These are phyloP conservation scores for Aphelinus atriplicis DNA, from an alignment of 1,140 invertebrate genomes.

Conservation along the genomic window DNA sequence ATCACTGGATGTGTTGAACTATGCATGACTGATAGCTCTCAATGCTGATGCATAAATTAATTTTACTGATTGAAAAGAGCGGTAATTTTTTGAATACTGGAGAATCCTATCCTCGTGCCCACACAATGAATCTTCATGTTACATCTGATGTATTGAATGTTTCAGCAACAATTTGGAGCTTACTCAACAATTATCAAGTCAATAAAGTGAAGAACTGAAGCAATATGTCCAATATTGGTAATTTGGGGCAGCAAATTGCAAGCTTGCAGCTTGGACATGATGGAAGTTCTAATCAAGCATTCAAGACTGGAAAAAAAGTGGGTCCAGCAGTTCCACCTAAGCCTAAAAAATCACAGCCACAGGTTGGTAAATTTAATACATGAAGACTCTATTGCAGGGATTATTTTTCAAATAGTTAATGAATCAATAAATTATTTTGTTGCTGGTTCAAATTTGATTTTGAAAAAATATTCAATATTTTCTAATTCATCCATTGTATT, in stretches of 20 bases:
- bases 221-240: constrained; percentile 56
- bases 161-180: constrained; percentile 4
- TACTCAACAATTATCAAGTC: background rate
- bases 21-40: constrained; percentile 16
- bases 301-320: constrained; percentile 70
- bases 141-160: background rate
- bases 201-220: background rate
- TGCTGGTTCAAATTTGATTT: constrained; percentile 18
- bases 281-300: constrained; percentile 41
- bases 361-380: constrained; percentile 66
- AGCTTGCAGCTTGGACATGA: constrained; percentile 61
- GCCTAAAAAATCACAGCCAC: constrained; percentile 78
- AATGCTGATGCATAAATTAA: constrained; percentile 9
- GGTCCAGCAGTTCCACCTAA: constrained; percentile 83
- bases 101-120: background rate
- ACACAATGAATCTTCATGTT: background rate
- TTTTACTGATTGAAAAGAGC: constrained; percentile 15
- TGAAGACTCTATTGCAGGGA: too few species aligned
- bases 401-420: too few species aligned
- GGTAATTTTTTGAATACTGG: constrained; percentile 13
- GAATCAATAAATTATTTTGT: background rate
- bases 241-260: constrained; percentile 66
- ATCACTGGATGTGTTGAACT: constrained; percentile 21
- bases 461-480: constrained; percentile 28
- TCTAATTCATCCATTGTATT: constrained; percentile 13